Conservation (phyloP, 2,113 vertebrate genomes). For the Excalfactoria chinensis region DNA sequence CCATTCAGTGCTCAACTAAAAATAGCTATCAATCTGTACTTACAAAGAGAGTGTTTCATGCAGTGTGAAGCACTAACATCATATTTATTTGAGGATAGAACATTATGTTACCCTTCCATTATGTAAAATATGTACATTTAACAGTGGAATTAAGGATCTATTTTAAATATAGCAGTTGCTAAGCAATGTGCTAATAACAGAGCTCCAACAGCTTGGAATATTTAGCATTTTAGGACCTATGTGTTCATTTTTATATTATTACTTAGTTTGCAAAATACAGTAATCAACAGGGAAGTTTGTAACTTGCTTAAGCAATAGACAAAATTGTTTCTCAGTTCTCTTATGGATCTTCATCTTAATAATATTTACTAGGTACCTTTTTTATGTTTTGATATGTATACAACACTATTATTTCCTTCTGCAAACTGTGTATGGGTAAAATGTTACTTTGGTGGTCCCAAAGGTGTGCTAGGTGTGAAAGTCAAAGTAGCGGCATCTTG, state of each 20-base stretch:
- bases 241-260: not conserved
- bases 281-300: not conserved
- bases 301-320: not conserved
- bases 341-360: not conserved
- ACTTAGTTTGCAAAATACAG: not conserved
- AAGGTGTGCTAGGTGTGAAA: not conserved
- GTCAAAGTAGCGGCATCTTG: not conserved
- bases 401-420: not conserved
- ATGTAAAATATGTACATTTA: not conserved
- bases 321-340: not conserved
- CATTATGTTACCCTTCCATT: not conserved
- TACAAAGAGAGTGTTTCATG: not conserved
- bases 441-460: not conserved
- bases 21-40: slow-evolving; percentile 32
- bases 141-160: slow-evolving; percentile 15
- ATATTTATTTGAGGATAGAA: slow-evolving; percentile 43
- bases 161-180: slow-evolving; percentile 66
- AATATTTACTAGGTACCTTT: not conserved
- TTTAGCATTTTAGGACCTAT: slow-evolving; percentile 10
- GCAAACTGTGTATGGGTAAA: not conserved
- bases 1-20: slow-evolving; percentile 31
- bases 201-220: slow-evolving; percentile 28
- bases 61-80: slow-evolving; percentile 31
- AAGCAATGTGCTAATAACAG: slow-evolving; percentile 57
- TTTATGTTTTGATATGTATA: not conserved